A percentile compares a stretch with the other conserved stretches of the same genome.
These are phyloP conservation scores for Periophthalmus modestus DNA, from an alignment of 2,113 vertebrate genomes.

Conservation along the genomic window DNA sequence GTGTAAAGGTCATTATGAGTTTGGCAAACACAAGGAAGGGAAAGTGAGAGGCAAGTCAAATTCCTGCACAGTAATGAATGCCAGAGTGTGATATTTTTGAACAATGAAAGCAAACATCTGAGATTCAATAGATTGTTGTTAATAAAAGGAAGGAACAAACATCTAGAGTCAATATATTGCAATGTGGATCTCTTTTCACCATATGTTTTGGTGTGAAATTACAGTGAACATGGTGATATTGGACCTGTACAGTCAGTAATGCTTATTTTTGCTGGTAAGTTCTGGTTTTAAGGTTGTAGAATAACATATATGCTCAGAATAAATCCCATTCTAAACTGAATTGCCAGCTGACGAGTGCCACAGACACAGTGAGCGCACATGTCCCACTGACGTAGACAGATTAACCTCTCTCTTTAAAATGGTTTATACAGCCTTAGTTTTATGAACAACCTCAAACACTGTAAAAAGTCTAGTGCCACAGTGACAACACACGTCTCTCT, in stretches of 20 bases:
- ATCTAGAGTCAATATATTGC: background rate
- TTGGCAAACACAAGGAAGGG: conserved; percentile 39
- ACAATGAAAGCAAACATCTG: conserved; percentile 64
- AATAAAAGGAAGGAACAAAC: conserved; percentile 24
- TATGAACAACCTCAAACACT: conserved; percentile 48
- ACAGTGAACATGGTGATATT: background rate
- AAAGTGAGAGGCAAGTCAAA: conserved; percentile 49
- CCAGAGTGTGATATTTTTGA: conserved; percentile 64
- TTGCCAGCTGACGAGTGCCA: background rate
- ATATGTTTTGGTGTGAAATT: background rate
- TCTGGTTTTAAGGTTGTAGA: no score
- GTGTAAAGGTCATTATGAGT: conserved; percentile 34
- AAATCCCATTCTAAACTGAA: background rate
- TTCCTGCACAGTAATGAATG: conserved; percentile 64
- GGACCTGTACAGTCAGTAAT: no score
- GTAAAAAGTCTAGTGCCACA: conserved; percentile 11
- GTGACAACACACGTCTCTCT: conserved; percentile 38
- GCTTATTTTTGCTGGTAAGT: no score
- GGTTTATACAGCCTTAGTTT: conserved; percentile 38
- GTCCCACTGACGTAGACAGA: conserved; percentile 10
- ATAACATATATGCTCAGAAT: background rate
- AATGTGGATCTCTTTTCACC: no score
- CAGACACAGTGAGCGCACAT: conserved; percentile 1
- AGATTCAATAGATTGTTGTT: conserved; percentile 57
- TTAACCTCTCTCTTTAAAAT: conserved; percentile 22